Conservation (phyloP, 2,113 vertebrate species). For the Hippolais icterina region DNA sequence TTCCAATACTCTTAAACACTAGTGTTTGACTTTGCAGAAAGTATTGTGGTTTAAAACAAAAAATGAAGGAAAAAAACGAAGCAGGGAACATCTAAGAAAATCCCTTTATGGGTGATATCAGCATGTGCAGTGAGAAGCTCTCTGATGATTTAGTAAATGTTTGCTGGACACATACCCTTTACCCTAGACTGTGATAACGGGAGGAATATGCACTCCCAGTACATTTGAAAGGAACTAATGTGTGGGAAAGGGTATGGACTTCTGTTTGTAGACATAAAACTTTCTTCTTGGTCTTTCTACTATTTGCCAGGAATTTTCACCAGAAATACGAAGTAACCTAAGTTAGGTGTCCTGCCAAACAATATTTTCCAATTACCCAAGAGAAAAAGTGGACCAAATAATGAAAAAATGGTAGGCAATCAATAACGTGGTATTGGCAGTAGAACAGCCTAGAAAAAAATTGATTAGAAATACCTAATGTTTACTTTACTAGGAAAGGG, state of each 20-base stretch:
- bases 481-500: background rate
- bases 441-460: background rate
- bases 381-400: background rate
- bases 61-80: background rate
- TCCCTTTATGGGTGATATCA: background rate
- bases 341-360: background rate
- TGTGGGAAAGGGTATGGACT: background rate
- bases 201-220: fast-evolving
- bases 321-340: background rate
- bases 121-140: background rate
- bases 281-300: background rate
- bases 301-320: background rate
- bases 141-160: background rate
- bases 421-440: background rate
- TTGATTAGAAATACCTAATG: background rate
- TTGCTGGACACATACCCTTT: background rate
- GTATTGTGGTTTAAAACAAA: background rate
- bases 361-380: background rate
- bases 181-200: no score
- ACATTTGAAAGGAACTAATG: background rate
- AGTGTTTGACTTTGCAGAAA: background rate
- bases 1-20: background rate
- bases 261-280: background rate
- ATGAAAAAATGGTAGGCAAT: background rate
- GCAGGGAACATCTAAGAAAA: background rate